Evolutionary conservation across 2,888 invertebrate species (phyloP), one percentile per base, ranked within the genome.

Genomic region (Ellobium chinense): DNA sequence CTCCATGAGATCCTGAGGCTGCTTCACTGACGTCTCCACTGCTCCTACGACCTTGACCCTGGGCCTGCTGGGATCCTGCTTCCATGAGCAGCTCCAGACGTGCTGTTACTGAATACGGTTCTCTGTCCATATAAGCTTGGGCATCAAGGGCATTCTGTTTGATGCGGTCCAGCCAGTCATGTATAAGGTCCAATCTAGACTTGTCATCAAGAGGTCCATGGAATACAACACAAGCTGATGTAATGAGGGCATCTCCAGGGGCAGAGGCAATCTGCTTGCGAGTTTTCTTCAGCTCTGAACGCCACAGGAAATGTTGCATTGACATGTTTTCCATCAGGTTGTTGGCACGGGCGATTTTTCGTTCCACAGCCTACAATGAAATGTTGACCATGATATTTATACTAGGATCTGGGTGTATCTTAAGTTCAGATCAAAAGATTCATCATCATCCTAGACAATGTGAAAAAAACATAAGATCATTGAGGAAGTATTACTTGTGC

Each of bases 311-410:
- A 84, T 91, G 90, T 80, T 92, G 92, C 86, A 88, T 85, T 9
- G 89, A 88, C 90, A 92, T 91, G 80, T 91, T 91, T 74, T 90
- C 90, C 91, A 92, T 91, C 81, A 92, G 79, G 78, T 90, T 88
- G 29, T 86, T 90, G 34, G 91, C 91, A 36, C 89, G 86, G 1
- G 88, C 75, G 27, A 92, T 91, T 81, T 88, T 89, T 70, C 87
- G 87, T 84, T 92, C 91, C 58, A 92, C 89, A 46, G 83, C 86
- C 92, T 92, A n/a, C n/a, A n/a, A n/a, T n/a, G n/a, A n/a, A n/a
- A n/a, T n/a, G n/a, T n/a, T n/a, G n/a, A n/a, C n/a, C n/a, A n/a
- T n/a, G n/a, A n/a, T n/a, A n/a, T n/a, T n/a, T n/a, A n/a, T n/a
- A n/a, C n/a, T n/a, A n/a, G n/a, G n/a, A n/a, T n/a, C n/a, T n/a